Conservation (phyloP, 2,113 vertebrate genomes). For the Pachycephala philippinensis region DNA sequence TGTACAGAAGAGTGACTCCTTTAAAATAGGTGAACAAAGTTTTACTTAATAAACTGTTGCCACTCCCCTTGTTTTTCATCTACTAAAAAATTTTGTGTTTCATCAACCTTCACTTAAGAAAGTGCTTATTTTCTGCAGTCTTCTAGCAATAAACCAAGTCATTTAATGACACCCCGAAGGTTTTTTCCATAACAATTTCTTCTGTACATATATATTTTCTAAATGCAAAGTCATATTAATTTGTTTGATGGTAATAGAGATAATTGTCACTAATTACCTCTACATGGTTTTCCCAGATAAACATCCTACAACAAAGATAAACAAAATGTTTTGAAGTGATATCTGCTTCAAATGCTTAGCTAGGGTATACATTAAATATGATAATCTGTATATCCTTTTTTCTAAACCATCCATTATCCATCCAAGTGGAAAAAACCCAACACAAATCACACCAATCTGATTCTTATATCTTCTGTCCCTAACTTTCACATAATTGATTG, state of each 20-base stretch:
- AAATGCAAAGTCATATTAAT: slow-evolving; percentile 26
- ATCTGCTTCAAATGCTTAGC: neutral
- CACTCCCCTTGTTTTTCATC: neutral
- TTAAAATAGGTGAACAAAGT: neutral
- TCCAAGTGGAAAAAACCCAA: neutral
- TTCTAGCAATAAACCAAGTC: neutral
- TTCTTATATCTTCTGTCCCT: neutral
- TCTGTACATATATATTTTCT: neutral
- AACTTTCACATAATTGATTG: neutral
- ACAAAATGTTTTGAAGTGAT: neutral
- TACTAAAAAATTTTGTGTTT: neutral
- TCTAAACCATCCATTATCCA: neutral
- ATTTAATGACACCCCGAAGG: neutral
- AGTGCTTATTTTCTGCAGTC: neutral
- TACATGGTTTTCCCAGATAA: neutral
- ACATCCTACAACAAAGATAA: slow-evolving; percentile 4
- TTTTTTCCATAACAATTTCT: slow-evolving; percentile 2
- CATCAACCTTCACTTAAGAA: neutral
- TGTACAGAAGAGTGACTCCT: neutral
- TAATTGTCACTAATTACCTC: slow-evolving; percentile 33
- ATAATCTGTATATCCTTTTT: neutral
- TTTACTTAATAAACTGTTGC: neutral
- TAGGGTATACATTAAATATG: neutral
- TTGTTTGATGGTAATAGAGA: neutral
- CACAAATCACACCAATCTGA: neutral